These are phyloP conservation scores for Tiaroga cobitis DNA, from an alignment of 2,797 vertebrate genomes.

Conservation along the genomic window DNA sequence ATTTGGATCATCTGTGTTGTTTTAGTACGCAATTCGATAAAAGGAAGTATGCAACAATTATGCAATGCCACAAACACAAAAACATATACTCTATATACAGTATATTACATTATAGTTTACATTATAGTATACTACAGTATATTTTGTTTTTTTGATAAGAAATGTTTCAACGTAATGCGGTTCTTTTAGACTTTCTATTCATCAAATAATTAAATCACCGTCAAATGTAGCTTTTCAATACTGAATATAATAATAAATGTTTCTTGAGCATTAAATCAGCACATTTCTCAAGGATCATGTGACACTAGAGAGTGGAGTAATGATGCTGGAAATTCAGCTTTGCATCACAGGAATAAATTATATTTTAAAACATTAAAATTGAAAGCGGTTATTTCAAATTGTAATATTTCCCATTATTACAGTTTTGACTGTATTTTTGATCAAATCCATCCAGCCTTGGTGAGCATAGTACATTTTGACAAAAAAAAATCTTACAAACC, in stretches of 20 bases:
- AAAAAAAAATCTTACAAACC: neutral
- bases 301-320: neutral
- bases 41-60: neutral
- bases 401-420: neutral
- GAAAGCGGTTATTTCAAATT: neutral
- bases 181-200: neutral
- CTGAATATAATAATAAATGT: neutral
- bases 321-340: neutral
- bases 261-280: neutral
- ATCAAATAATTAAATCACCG: neutral
- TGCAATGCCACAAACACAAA: neutral
- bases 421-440: neutral
- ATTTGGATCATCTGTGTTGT: constrained; percentile 12
- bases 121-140: no score
- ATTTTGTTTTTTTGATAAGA: no score
- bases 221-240: neutral
- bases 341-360: neutral
- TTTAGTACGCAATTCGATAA: neutral
- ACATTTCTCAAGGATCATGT: neutral
- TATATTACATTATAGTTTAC: no score
- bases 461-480: neutral
- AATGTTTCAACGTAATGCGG: neutral
- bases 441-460: neutral
- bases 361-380: neutral
- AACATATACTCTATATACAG: neutral